These are phyloP conservation scores for Masnerella sp. DNA, from an alignment of 2,888 invertebrate species.

Conservation along the genomic window DNA sequence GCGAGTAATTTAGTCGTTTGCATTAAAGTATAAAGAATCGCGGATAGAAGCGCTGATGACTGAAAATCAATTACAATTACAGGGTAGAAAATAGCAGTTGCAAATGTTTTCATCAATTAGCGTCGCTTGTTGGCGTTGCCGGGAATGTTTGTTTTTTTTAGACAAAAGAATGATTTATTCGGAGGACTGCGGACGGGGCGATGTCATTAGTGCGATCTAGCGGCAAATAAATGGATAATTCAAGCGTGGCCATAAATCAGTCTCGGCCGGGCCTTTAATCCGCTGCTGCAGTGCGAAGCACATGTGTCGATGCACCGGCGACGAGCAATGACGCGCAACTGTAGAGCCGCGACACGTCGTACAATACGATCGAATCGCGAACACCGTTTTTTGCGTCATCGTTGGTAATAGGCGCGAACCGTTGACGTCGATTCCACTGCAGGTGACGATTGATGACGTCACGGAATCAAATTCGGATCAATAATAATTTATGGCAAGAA, in stretches of 20 bases:
- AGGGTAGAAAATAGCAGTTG: not conserved
- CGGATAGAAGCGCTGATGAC: too few relatives aligned
- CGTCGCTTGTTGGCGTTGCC: constrained; percentile 15
- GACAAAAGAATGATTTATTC: constrained; percentile 43
- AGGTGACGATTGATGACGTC: too few relatives aligned
- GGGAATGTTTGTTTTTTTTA: constrained; percentile 11
- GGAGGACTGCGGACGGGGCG: constrained; percentile 17
- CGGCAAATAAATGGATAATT: constrained; percentile 56
- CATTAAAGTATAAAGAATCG: too few relatives aligned
- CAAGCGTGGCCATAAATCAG: constrained; percentile 46
- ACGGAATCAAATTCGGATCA: too few relatives aligned
- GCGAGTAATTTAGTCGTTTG: too few relatives aligned
- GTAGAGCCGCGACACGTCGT: constrained; percentile 35
- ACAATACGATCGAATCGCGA: constrained; percentile 29
- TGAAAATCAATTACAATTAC: not conserved
- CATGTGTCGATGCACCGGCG: constrained; percentile 22
- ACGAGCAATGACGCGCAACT: constrained; percentile 38
- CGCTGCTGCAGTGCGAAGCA: constrained; percentile 22
- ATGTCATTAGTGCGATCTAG: constrained; percentile 45
- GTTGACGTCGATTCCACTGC: constrained; percentile 5
- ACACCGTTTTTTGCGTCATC: constrained; percentile 20
- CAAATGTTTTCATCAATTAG: constrained; percentile 21
- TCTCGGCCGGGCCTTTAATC: constrained; percentile 45
- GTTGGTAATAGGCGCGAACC: constrained; percentile 3
- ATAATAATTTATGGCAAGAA: too few relatives aligned